Conservation (phyloP, 2,113 vertebrate species). For the Tonatia bakeri region DNA sequence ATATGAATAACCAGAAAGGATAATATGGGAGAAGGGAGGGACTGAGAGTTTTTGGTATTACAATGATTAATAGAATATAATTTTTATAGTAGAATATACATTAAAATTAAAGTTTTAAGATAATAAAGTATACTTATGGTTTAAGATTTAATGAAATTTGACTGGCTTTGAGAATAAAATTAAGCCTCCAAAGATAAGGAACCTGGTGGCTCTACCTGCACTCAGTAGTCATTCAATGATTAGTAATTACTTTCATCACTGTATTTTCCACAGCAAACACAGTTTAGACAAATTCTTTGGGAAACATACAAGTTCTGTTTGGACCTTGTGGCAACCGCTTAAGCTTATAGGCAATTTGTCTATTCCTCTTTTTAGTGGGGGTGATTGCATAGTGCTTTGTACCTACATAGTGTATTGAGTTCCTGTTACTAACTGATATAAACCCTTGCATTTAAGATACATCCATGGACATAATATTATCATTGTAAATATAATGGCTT, state of each 20-base stretch:
- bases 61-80: not conserved
- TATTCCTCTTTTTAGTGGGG: not conserved
- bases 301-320: not conserved
- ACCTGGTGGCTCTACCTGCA: not conserved
- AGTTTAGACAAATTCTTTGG: not conserved
- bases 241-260: not conserved
- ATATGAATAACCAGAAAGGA: not conserved
- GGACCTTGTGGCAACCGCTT: not conserved
- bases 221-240: not conserved
- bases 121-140: not conserved
- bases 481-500: conserved; percentile 11
- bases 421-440: not conserved
- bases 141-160: not conserved
- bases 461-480: not conserved
- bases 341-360: not conserved
- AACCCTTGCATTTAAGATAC: not conserved
- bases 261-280: not conserved
- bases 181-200: not conserved
- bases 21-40: not conserved
- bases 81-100: not conserved
- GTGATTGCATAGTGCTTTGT: not conserved
- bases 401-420: not conserved
- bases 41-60: not conserved
- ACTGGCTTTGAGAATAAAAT: not conserved
- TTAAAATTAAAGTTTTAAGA: not conserved